Base-by-base conservation (phyloP, 2,888 invertebrate genomes). In the Lithophane socia region DNA sequence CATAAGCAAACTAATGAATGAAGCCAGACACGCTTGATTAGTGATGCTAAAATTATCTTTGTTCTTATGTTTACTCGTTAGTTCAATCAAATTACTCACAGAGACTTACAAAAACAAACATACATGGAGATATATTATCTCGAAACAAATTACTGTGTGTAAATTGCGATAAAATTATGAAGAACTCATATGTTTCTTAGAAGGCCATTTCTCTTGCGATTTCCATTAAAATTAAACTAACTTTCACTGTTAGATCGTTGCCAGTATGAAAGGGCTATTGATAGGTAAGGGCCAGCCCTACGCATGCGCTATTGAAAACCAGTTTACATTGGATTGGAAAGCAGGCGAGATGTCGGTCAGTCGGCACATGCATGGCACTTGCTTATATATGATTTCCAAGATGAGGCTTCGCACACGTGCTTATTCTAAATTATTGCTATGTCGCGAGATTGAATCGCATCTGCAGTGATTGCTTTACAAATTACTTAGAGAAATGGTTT, bases 311-410 rank as follows among this genome's bases (percentile, higher is more conserved):
- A 86, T 82, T 76, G 81, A 81, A 81, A 86, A 86, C 87, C 83
- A 80, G 91, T 91, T 85, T 78, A 67, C 82, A 83, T 88, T 78
- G 80, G 74, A 86, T 90, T 91, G 89, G 91, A 91, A 91, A 91
- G 91, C 89, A 77, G 77, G 67, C 61, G 52, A 75, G 76, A 89
- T 88, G 90, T 91, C 89, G 91, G 92, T 90, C 91, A 90, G 82
- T 87, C 84, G 84, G 88, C 88, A 90, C 86, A 90, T 90, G 84
- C 81, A 58, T 70, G 75, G 65, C 73, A 85, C 85, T 78, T 82
- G 91, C 89, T 91, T 88, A 88, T 89, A 79, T 82, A 80, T 73
- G 72, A 75, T 80, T 80, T 79, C 75, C 63, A 71, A 86, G 79
- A 79, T 80, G 86, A 81, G 75, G 56, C 58, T 73, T 73, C 47